Evolutionary conservation across 1,140 invertebrate species (phyloP).

Genomic region (Calliphora vicina): DNA sequence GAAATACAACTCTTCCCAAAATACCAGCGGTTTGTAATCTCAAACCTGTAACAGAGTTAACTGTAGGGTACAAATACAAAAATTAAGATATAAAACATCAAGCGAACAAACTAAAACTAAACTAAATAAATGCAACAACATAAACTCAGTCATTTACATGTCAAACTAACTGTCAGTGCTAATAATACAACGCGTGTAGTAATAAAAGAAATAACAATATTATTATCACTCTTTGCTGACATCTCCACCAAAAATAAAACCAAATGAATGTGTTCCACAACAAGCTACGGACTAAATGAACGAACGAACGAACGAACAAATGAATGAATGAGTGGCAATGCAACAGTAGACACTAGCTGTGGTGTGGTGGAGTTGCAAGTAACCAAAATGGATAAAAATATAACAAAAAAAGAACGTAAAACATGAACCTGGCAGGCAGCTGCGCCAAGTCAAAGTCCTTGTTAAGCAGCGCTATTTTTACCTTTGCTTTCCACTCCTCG

Average conservation of each 20-base stretch:
- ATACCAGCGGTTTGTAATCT: background rate
- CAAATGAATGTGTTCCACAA: background rate
- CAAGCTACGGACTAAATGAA: background rate
- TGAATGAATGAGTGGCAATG: background rate
- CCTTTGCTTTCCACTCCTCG: constrained; percentile 38
- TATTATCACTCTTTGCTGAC: constrained; percentile 40
- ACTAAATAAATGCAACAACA: too few relatives aligned
- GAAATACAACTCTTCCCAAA: too few relatives aligned
- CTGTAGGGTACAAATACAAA: background rate
- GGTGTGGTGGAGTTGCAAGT: background rate
- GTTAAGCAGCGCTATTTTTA: background rate
- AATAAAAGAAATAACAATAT: constrained; percentile 41
- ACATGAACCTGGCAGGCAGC: background rate
- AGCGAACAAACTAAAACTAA: constrained; percentile 31
- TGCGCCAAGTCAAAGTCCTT: constrained; percentile 28
- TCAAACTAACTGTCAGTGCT: constrained; percentile 44
- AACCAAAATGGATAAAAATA: too few relatives aligned
- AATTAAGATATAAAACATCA: background rate
- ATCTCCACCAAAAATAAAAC: constrained; percentile 8
- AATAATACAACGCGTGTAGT: constrained; percentile 42
- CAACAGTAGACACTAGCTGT: background rate
- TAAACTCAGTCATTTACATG: constrained; percentile 42
- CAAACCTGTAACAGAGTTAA: background rate
- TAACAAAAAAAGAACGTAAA: background rate
- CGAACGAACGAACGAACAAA: background rate